These are phyloP conservation scores for Pteropus alecto DNA, from an alignment of 2,113 vertebrate genomes.

Conservation along the genomic window DNA sequence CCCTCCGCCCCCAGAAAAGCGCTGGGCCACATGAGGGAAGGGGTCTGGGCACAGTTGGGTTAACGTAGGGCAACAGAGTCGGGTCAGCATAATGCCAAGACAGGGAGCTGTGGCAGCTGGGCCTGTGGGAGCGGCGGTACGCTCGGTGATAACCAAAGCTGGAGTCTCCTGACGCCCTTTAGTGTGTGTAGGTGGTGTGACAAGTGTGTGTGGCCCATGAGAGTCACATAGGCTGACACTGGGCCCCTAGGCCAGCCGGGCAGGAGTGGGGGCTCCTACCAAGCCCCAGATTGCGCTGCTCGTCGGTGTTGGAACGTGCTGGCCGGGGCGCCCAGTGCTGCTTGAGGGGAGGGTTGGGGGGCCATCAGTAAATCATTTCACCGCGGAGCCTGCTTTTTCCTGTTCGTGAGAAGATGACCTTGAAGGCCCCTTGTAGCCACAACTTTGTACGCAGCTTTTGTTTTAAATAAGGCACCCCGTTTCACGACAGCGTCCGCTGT, in stretches of 20 bases:
- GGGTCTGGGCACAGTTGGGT: background rate
- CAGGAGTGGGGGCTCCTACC: too few species aligned
- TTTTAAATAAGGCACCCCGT: background rate
- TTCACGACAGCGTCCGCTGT: rapidly evolving
- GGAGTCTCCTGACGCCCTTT: background rate
- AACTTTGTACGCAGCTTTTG: background rate
- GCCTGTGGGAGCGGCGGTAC: too few species aligned
- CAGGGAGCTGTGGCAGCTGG: too few species aligned
- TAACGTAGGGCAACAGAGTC: background rate
- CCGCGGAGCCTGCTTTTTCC: background rate
- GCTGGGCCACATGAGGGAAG: background rate
- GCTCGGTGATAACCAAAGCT: rapidly evolving
- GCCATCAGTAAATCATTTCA: background rate
- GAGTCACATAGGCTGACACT: background rate
- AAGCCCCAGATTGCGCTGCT: background rate
- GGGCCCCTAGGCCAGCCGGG: background rate
- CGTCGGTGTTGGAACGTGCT: background rate
- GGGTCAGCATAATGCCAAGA: background rate
- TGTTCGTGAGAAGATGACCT: background rate
- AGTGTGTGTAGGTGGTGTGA: rapidly evolving
- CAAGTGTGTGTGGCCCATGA: background rate
- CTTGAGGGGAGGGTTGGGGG: background rate
- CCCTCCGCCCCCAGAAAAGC: background rate
- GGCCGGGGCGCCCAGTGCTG: background rate
- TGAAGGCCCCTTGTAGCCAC: background rate